A percentile compares a stretch with the other conserved stretches of the same genome.
Conservation (phyloP, 2,888 invertebrate genomes). For the Hirtodrosophila histrioides region DNA sequence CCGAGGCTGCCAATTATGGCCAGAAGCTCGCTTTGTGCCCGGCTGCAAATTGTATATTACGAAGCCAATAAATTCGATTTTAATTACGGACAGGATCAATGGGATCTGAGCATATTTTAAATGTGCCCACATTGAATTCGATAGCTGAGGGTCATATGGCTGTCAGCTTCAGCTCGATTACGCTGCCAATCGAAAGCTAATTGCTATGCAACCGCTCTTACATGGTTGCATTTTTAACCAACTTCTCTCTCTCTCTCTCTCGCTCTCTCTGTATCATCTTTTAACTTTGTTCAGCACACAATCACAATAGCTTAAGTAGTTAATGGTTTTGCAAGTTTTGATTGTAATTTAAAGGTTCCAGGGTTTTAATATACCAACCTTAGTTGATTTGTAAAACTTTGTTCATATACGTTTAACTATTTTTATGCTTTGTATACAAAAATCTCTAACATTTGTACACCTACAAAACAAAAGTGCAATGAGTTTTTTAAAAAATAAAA, state of each 20-base stretch:
- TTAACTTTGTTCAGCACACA: conserved; percentile 25
- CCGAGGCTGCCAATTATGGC: conserved; percentile 37
- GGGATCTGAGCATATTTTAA: no score
- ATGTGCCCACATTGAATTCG: no score
- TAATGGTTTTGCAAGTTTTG: conserved; percentile 49
- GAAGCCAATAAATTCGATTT: conserved; percentile 27
- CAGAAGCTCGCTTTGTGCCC: conserved; percentile 20
- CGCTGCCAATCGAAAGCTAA: conserved; percentile 3
- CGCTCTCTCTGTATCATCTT: background rate
- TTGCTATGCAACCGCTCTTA: conserved; percentile 3
- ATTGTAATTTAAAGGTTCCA: conserved; percentile 42
- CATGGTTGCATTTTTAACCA: background rate
- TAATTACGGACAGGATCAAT: conserved; percentile 21
- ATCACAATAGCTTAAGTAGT: conserved; percentile 21
- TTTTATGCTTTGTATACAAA: conserved; percentile 56
- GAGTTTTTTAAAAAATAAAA: conserved; percentile 45
- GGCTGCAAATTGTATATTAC: conserved; percentile 30
- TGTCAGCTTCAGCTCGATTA: background rate
- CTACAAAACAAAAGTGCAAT: conserved; percentile 46
- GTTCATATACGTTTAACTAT: conserved; percentile 17
- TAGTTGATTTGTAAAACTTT: conserved; percentile 31
- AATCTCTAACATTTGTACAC: conserved; percentile 34
- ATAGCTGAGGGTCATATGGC: background rate
- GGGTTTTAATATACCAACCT: conserved; percentile 22
- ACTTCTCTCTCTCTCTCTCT: background rate